Conservation (phyloP, 92 coral and sea anemone genomes). For the Umimayanthus chanpuru region DNA sequence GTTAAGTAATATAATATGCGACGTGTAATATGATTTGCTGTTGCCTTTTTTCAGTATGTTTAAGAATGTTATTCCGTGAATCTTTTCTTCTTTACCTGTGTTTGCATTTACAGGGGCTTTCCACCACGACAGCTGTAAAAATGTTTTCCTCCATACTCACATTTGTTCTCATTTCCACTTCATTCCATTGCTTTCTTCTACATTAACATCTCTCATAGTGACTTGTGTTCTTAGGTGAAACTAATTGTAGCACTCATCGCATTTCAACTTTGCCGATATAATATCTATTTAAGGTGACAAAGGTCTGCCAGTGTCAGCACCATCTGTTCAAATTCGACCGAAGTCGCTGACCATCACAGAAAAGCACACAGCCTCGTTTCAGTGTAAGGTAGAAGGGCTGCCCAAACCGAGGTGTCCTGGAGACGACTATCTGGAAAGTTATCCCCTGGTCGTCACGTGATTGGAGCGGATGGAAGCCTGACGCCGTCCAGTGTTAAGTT, state of each 20-base stretch:
- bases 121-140: no score
- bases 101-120: no score
- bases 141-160: no score
- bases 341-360: neutral
- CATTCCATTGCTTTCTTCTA: neutral
- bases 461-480: conserved; percentile 1
- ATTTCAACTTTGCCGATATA: neutral
- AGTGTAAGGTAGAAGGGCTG: neutral
- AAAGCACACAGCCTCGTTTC: neutral
- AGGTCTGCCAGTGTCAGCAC: neutral
- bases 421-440: conserved; percentile 11
- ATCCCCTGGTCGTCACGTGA: neutral
- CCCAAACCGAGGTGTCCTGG: conserved; percentile 12
- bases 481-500: neutral
- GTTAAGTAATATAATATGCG: no score
- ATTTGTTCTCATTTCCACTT: neutral
- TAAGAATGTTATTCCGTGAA: no score
- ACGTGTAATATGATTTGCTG: neutral
- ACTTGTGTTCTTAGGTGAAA: neutral
- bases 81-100: no score
- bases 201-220: no score
- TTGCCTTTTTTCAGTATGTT: no score
- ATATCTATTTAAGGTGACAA: neutral
- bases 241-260: neutral
- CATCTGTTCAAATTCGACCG: neutral